Percentiles rank a stretch among this genome's conserved stretches.
Evolutionary conservation across 2,797 vertebrate genomes (phyloP).

Genomic region (Halcyon chelicuti): DNA sequence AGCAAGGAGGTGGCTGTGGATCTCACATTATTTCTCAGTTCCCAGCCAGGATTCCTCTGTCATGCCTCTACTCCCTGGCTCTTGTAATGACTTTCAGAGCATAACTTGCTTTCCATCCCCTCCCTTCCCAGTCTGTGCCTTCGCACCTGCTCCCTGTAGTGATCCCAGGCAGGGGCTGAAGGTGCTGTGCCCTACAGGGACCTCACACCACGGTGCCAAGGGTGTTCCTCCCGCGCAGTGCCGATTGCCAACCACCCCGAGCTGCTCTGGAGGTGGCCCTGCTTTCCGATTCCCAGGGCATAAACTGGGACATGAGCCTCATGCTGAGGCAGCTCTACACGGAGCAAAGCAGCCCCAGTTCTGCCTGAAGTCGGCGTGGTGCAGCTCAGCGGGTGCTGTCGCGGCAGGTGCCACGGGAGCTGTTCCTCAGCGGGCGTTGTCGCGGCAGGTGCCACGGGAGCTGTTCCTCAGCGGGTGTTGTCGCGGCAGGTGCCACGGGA

Average conservation of each 20-base stretch:
- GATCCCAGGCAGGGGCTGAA: background rate
- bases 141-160: background rate
- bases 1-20: background rate
- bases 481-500: too few relatives aligned
- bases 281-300: background rate
- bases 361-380: background rate
- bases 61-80: too few relatives aligned
- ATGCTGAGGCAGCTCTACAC: rapidly evolving
- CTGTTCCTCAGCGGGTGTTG: too few relatives aligned
- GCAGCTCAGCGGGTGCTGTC: background rate
- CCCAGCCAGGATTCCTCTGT: background rate
- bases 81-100: background rate
- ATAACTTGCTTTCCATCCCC: background rate
- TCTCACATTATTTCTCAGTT: background rate
- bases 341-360: background rate
- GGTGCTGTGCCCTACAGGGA: background rate
- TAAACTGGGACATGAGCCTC: background rate
- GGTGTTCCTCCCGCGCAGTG: background rate
- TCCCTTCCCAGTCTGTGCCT: too few relatives aligned
- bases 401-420: too few relatives aligned
- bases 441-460: too few relatives aligned
- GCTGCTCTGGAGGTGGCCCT: background rate
- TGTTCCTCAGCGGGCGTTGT: too few relatives aligned
- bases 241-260: background rate
- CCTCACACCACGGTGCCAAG: background rate